Percentiles rank a stretch among this genome's conserved stretches.
phyloP scores from a whole-genome alignment of 1,140 invertebrate genomes.

The Pseudomyrmex flavicornis region DNA sequence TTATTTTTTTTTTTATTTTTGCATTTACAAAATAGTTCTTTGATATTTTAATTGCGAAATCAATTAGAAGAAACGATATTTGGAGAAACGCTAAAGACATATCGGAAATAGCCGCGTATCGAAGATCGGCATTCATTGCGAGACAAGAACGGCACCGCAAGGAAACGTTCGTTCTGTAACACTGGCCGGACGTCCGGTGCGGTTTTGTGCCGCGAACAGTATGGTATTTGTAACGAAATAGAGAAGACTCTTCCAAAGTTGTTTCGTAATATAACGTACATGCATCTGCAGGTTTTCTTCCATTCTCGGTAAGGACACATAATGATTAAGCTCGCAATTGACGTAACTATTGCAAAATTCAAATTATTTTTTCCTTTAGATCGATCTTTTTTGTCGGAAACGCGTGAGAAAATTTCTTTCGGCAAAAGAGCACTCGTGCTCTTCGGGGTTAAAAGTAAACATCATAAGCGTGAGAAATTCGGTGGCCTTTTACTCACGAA shows the following conservation, averaged over 20 bases:
- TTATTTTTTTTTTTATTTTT: background rate
- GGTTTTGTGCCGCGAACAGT: constrained; percentile 33
- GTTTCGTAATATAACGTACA: constrained; percentile 33
- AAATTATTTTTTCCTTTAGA: background rate
- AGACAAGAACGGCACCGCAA: constrained; percentile 27
- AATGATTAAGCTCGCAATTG: background rate
- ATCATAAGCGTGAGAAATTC: constrained; percentile 35
- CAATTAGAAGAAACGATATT: background rate
- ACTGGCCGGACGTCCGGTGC: constrained; percentile 41
- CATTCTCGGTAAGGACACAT: background rate
- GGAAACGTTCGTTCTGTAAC: constrained; percentile 42
- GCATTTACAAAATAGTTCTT: too few species aligned
- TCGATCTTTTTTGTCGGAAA: too few species aligned
- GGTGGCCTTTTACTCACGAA: background rate
- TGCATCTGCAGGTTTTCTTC: background rate
- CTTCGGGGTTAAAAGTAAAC: background rate
- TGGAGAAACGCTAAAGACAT: background rate
- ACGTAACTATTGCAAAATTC: background rate
- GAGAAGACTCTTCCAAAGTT: background rate
- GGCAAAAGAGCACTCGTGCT: background rate
- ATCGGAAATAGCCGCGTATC: constrained; percentile 29
- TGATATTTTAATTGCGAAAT: background rate
- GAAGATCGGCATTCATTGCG: constrained; percentile 15
- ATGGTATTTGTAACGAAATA: constrained; percentile 45
- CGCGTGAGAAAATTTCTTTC: too few species aligned